Evolutionary conservation across 2,797 vertebrate genomes (phyloP).

Genomic region (Pyrocephalus nanus): DNA sequence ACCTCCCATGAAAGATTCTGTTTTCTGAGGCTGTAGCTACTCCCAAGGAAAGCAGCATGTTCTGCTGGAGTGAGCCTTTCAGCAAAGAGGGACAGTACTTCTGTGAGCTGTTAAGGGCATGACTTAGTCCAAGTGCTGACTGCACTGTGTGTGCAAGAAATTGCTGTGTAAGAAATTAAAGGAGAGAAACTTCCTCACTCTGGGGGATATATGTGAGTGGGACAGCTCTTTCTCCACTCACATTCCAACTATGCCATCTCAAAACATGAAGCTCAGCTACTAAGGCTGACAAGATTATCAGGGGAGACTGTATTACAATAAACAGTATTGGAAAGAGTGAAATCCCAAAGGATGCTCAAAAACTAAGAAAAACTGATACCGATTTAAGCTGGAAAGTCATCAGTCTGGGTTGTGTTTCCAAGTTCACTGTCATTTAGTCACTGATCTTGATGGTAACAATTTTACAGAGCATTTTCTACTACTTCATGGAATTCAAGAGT

Average conservation of each 20-base stretch:
- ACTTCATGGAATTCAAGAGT: not conserved
- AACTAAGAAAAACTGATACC: not conserved
- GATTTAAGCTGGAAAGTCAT: not conserved
- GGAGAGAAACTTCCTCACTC: not conserved
- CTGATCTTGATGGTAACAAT: not conserved
- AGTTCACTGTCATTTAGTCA: not conserved
- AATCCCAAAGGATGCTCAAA: not conserved
- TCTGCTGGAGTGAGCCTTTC: not conserved
- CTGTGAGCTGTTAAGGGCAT: not conserved
- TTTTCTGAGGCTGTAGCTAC: not conserved
- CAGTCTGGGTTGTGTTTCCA: not conserved
- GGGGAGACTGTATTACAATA: not conserved
- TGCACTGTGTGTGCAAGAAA: not conserved
- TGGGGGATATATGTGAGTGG: not conserved
- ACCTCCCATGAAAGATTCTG: not conserved
- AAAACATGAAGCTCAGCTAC: not conserved
- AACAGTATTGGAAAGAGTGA: not conserved
- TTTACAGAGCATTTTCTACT: not conserved
- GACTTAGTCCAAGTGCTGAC: not conserved
- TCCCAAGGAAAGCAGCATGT: not conserved
- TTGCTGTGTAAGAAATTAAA: not conserved
- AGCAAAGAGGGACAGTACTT: not conserved
- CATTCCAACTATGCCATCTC: not conserved
- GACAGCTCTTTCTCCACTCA: not conserved
- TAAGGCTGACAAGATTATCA: not conserved